These are phyloP conservation scores for Apogon talboti DNA, from an alignment of 2,797 vertebrate genomes.

Conservation along the genomic window DNA sequence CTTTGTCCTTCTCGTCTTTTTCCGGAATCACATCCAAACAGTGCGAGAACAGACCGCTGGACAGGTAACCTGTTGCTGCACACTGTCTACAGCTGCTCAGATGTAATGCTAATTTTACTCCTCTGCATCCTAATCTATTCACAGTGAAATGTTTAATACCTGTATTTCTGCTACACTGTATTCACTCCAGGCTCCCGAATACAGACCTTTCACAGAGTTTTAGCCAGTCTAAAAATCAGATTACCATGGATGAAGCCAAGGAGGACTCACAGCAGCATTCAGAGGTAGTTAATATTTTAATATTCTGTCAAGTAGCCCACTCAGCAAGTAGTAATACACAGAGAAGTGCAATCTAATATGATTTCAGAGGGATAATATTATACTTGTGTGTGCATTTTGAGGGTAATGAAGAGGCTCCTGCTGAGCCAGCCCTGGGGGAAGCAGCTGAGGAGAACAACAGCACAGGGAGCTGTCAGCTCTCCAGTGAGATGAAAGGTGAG, in stretches of 20 bases:
- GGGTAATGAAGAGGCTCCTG: conserved; percentile 78
- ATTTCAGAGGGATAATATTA: conserved; percentile 31
- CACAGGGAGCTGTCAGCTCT: conserved; percentile 85
- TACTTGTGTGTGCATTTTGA: conserved; percentile 63
- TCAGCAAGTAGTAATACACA: conserved; percentile 2
- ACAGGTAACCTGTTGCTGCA: conserved; percentile 79
- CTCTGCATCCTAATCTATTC: not conserved
- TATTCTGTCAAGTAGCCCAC: conserved; percentile 3
- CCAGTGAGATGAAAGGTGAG: conserved; percentile 82
- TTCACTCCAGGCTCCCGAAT: conserved; percentile 78
- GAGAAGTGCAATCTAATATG: not conserved
- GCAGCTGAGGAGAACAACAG: conserved; percentile 88
- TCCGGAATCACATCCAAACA: conserved; percentile 83
- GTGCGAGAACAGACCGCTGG: conserved; percentile 71
- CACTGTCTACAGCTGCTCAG: not conserved
- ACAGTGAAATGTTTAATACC: not conserved
- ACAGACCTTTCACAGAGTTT: conserved; percentile 80
- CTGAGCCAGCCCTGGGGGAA: conserved; percentile 71
- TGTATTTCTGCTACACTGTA: conserved; percentile 3
- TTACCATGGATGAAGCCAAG: conserved; percentile 72
- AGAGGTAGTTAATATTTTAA: conserved; percentile 59
- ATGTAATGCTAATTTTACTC: not conserved
- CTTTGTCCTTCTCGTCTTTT: conserved; percentile 85
- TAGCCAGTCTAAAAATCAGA: conserved; percentile 36
- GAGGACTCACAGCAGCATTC: conserved; percentile 45